Percentiles rank a stretch among this genome's conserved stretches.
Evolutionary conservation across 2,888 invertebrate genomes (phyloP).

Genomic region (Sarcophaga carnaria): DNA sequence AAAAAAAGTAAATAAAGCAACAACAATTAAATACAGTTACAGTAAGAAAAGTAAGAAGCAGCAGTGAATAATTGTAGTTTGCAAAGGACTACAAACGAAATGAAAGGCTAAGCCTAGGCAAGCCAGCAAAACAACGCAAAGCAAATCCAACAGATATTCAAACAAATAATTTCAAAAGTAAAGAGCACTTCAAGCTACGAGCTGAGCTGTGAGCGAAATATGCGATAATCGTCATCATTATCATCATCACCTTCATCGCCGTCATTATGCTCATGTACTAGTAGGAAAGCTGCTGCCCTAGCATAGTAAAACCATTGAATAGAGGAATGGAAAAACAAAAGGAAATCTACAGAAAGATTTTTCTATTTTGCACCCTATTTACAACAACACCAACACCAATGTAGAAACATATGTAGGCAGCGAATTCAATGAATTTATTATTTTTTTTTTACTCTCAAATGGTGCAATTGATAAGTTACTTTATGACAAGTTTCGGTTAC

Average conservation of each 20-base stretch:
- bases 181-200: slow-evolving; percentile 54
- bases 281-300: slow-evolving; percentile 50
- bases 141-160: slow-evolving; percentile 54
- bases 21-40: neutral
- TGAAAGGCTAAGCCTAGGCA: slow-evolving; percentile 7
- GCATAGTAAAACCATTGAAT: slow-evolving; percentile 42
- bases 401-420: neutral
- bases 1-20: neutral
- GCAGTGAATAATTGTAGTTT: neutral
- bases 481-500: no score
- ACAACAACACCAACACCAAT: neutral
- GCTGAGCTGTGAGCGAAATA: slow-evolving; percentile 44
- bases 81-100: slow-evolving; percentile 17
- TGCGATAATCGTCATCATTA: neutral
- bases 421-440: no score
- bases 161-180: slow-evolving; percentile 58
- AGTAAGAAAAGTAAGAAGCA: slow-evolving; percentile 26
- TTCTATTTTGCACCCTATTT: slow-evolving; percentile 61
- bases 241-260: neutral
- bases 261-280: neutral
- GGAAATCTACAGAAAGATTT: slow-evolving; percentile 57
- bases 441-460: no score
- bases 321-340: slow-evolving; percentile 28
- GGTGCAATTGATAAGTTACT: no score
- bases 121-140: slow-evolving; percentile 28